Evolutionary conservation across 2,797 vertebrate species (phyloP), one percentile per base, ranked within the genome.

Genomic region (Hapalemur alaotrensis): DNA sequence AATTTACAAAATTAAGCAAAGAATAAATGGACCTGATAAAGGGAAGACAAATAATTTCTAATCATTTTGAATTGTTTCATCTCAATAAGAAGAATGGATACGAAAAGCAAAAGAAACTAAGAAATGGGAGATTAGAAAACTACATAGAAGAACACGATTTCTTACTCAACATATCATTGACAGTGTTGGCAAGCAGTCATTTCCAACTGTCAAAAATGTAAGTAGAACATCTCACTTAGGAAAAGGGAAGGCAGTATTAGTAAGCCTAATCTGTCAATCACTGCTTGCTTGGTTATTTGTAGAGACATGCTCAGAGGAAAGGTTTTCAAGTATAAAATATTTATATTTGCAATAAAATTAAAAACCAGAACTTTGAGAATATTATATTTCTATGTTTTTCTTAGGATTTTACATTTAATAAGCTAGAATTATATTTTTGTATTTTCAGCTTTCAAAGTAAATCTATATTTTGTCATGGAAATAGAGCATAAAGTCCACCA

Each of bases 181-280:
- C 95, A 91, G 38, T 97, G 92, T 94, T 89, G 91, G 89, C 95
- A 97, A 96, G 89, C 91, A 89, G 65, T 86, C 96, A 70, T 95
- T 96, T 93, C 92, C 89, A 91, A 30, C 79, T 89, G 93, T 96
- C 93, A 96, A 87, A 93, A 94, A 78, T 86, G 38, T 82, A 80
- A 86, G 78, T 32, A 67, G 89, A 96, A 78, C 61, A 85, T 75
- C 67, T 94, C 93, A 43, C 73, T 93, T 54, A 83, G 41, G 35
- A 87, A 94, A 86, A 54, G n/a, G 25, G 48, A 97, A 81, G 94
- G 88, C 57, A 78, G 20, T 46, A 65, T 93, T 85, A 86, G 38
- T 35, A 87, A 92, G 32, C n/a, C 63, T 92, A 61, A 93, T 46
- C n/a, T 73, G 63, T 96, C 94, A 93, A 43, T 98, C 94, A 95